Conservation (phyloP, 2,888 invertebrate species). For the Parnassius glacialis region DNA sequence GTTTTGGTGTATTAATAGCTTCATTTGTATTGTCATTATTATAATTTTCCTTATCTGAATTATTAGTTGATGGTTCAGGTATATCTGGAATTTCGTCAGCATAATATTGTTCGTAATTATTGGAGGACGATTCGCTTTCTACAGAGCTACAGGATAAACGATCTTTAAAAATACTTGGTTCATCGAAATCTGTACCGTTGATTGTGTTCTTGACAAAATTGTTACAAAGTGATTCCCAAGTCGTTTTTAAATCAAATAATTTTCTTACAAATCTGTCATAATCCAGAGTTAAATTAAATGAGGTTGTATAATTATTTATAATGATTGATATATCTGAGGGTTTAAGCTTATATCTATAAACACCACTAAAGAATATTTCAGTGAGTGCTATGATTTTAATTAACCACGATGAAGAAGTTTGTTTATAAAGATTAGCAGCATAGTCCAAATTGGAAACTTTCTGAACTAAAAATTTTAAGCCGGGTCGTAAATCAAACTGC, state of each 20-base stretch:
- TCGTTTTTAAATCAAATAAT: slow-evolving; percentile 81
- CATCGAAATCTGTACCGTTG: slow-evolving; percentile 65
- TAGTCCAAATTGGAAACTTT: slow-evolving; percentile 93
- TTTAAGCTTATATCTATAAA: slow-evolving; percentile 83
- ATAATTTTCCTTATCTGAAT: slow-evolving; percentile 26
- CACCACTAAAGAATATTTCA: slow-evolving; percentile 89
- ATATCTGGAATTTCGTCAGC: slow-evolving; percentile 39
- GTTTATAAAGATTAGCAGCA: slow-evolving; percentile 94
- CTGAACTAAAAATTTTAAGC: slow-evolving; percentile 95
- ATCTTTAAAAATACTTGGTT: slow-evolving; percentile 54
- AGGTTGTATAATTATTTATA: slow-evolving; percentile 79
- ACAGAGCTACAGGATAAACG: slow-evolving; percentile 64
- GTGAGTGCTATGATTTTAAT: slow-evolving; percentile 93
- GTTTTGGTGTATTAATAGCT: slow-evolving; percentile 54
- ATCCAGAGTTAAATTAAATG: slow-evolving; percentile 76
- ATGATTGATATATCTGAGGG: slow-evolving; percentile 83
- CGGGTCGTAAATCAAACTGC: slow-evolving; percentile 94
- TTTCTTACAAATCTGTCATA: slow-evolving; percentile 81
- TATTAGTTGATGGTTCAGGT: slow-evolving; percentile 31
- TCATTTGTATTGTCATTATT: slow-evolving; percentile 28
- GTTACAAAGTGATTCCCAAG: slow-evolving; percentile 82
- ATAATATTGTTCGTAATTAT: slow-evolving; percentile 64
- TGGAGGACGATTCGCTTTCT: slow-evolving; percentile 64
- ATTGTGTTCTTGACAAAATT: slow-evolving; percentile 76
- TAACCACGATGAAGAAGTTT: slow-evolving; percentile 95